Evolutionary conservation across 2,113 vertebrate genomes (phyloP).

Genomic region (Melanotaenia duboulayi): DNA sequence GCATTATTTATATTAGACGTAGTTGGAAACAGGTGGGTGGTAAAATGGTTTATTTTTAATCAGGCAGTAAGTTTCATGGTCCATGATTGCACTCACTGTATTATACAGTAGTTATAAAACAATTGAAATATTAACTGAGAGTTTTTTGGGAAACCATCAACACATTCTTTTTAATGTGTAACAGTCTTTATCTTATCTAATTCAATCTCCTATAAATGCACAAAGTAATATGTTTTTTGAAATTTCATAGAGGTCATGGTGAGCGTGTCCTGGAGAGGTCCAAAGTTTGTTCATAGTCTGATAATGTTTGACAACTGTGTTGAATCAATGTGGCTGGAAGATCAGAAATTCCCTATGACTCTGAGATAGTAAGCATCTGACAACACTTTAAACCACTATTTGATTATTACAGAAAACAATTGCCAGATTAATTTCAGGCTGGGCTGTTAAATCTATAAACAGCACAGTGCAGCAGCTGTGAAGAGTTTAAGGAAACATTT

Average conservation of each 20-base stretch:
- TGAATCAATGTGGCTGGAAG: not conserved
- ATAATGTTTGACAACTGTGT: conserved; percentile 44
- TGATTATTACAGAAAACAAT: too few relatives aligned
- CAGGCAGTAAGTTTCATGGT: too few relatives aligned
- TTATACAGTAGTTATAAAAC: too few relatives aligned
- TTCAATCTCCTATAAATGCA: not conserved
- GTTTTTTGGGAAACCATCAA: not conserved
- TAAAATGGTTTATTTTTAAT: too few relatives aligned
- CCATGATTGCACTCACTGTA: too few relatives aligned
- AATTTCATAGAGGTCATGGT: not conserved
- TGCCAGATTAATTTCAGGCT: not conserved
- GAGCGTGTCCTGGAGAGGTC: not conserved
- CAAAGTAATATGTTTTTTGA: not conserved
- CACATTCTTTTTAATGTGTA: not conserved
- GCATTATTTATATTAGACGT: too few relatives aligned
- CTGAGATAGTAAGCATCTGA: not conserved
- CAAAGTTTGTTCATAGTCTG: conserved; percentile 52
- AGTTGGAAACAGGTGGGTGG: too few relatives aligned
- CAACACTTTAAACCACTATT: too few relatives aligned
- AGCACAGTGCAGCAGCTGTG: not conserved
- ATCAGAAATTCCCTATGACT: not conserved
- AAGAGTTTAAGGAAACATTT: not conserved
- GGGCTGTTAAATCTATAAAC: not conserved
- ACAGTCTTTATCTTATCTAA: too few relatives aligned
- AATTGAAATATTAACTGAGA: too few relatives aligned